Evolutionary conservation across 1,140 invertebrate genomes (phyloP), one percentile per base, ranked within the genome.

Genomic region (Apolygus lucorum): DNA sequence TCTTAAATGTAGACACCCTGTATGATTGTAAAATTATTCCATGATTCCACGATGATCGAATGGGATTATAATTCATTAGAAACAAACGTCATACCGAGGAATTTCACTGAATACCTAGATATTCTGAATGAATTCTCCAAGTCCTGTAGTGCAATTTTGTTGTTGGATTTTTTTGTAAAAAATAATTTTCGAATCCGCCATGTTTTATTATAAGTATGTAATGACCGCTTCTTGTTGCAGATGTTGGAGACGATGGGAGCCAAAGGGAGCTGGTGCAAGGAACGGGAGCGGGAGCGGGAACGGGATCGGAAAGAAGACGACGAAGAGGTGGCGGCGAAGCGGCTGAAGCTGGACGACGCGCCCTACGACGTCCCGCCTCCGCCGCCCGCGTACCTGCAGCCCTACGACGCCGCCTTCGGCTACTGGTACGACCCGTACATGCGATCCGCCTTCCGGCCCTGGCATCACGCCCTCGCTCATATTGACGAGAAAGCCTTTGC

Each of bases 381-480:
- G 34, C 69, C 63, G 21, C 64, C 64, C 1, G 24, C 69, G 29
- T 74, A 71, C 68, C 71, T 71, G 28, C 71, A 71, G 65, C 71
- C 64, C 24, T 71, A 73, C 72, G 70, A 71, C 65, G 54, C 54
- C 22, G n/a, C 64, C 68, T 66, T 68, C 52, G 68, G 66, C 70
- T 68, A 63, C 52, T 74, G 74, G 74, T 73, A 70, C 62, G 74
- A 74, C 52, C 67, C 70, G 14, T 74, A 62, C 68, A 71, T 71
- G 49, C 27, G 68, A 14, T 68, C 72, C 14, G 72, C 69, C 1
- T 72, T 73, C 62, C 62, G 69, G 28, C 70, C 74, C 1, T 73
- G 71, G 71, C 74, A 68, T 24, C 24, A 72, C 26, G 27, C 68
- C 21, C 34, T 54, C 29, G 42, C 71, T 22, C 67, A 67, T 24